Evolutionary conservation across 2,797 vertebrate species (phyloP).

Genomic region (Syngnathus acus): DNA sequence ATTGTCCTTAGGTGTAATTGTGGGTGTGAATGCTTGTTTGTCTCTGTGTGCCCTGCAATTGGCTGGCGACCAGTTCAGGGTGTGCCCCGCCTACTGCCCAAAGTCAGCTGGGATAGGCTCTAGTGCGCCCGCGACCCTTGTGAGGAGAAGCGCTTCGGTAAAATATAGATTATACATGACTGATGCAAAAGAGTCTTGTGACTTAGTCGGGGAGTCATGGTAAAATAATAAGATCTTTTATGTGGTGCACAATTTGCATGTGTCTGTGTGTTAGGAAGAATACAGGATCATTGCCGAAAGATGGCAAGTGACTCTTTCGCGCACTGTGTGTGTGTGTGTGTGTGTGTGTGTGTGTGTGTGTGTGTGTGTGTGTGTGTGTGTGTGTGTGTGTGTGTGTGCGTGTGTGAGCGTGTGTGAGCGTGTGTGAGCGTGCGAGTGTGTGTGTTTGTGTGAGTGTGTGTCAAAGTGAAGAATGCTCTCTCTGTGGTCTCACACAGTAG

Average conservation of each 20-base stretch:
- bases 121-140: too few relatives aligned
- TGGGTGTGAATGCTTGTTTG: too few relatives aligned
- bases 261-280: slow-evolving; percentile 10
- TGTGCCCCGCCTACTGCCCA: too few relatives aligned
- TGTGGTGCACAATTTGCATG: not conserved
- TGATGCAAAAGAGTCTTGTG: slow-evolving; percentile 8
- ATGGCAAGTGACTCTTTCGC: slow-evolving; percentile 39
- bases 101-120: too few relatives aligned
- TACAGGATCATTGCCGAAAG: slow-evolving; percentile 16
- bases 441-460: slow-evolving; percentile 23
- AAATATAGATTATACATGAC: not conserved
- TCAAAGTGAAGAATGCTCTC: slow-evolving; percentile 48
- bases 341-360: slow-evolving; percentile 28
- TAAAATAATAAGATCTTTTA: not conserved
- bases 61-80: too few relatives aligned
- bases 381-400: slow-evolving; percentile 17
- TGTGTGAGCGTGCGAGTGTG: slow-evolving; percentile 28
- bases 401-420: not conserved
- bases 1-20: too few relatives aligned
- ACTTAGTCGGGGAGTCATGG: not conserved
- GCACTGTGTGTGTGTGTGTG: slow-evolving; percentile 27
- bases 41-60: too few relatives aligned
- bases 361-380: slow-evolving; percentile 20
- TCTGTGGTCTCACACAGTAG: slow-evolving; percentile 60
- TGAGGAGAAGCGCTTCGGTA: too few relatives aligned